phyloP scores from a whole-genome alignment of 92 coral and sea anemone species.

The Porites cylindrica region DNA sequence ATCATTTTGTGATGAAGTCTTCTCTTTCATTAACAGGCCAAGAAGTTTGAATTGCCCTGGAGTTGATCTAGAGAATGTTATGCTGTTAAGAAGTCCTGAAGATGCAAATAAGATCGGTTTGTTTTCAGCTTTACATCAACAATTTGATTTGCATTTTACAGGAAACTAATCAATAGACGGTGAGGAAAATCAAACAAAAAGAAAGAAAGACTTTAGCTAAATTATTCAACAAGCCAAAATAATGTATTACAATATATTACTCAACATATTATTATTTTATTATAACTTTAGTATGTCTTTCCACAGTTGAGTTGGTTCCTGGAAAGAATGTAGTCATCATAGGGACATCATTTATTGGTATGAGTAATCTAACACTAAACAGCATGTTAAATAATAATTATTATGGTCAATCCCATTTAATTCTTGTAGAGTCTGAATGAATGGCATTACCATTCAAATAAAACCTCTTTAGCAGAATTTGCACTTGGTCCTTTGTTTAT shows the following conservation, averaged over 20 bases:
- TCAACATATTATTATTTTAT: too few species aligned
- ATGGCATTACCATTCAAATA: too few species aligned
- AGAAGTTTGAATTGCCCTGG: constrained; percentile 84
- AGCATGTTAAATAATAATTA: background rate
- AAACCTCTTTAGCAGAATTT: background rate
- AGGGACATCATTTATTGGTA: constrained; percentile 97
- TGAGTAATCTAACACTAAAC: background rate
- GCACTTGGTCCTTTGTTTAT: too few species aligned
- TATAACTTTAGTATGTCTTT: background rate
- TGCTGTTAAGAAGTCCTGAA: constrained; percentile 86
- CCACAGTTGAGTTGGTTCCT: constrained; percentile 76
- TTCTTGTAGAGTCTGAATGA: background rate
- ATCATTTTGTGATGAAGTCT: background rate
- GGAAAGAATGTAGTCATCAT: constrained; percentile 89
- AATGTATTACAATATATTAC: too few species aligned
- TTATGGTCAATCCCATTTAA: background rate
- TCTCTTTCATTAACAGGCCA: constrained; percentile 61
- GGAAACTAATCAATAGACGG: too few species aligned
- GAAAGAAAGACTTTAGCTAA: too few species aligned
- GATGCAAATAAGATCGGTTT: constrained; percentile 95
- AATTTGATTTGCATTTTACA: too few species aligned
- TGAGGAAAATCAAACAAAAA: too few species aligned
- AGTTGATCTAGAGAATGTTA: constrained; percentile 81
- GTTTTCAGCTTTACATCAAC: background rate
- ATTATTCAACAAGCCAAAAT: too few species aligned